Evolutionary conservation across 2,113 vertebrate species (phyloP).

Genomic region (Trichomycterus rosablanca): DNA sequence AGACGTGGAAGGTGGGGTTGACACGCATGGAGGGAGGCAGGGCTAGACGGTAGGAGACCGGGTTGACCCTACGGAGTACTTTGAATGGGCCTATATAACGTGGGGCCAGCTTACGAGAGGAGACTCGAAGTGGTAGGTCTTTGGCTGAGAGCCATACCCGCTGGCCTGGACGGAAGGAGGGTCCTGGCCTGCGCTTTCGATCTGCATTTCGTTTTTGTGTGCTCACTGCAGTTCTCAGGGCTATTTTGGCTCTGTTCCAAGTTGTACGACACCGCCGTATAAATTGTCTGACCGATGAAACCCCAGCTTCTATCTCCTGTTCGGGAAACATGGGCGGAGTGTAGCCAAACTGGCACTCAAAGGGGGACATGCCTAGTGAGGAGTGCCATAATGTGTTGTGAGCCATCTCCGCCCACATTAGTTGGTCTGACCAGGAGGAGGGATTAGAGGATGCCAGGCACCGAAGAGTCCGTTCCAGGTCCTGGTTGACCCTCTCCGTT

Average conservation of each 20-base stretch:
- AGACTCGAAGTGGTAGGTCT: too few relatives aligned
- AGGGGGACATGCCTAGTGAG: slow-evolving; percentile 6
- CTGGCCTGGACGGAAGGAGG: too few relatives aligned
- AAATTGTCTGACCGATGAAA: neutral
- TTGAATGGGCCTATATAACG: neutral
- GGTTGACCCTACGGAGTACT: neutral
- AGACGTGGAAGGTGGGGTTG: neutral
- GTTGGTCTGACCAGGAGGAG: neutral
- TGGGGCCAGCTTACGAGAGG: too few relatives aligned
- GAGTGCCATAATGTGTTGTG: neutral
- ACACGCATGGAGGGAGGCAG: neutral
- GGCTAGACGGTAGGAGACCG: neutral
- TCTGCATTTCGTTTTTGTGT: neutral
- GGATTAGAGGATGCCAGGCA: neutral
- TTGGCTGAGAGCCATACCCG: too few relatives aligned
- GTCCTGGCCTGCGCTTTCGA: too few relatives aligned
- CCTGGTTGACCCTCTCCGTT: neutral
- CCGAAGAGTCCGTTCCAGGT: neutral
- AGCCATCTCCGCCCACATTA: neutral
- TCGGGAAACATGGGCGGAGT: neutral
- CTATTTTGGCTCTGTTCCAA: neutral
- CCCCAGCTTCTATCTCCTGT: neutral
- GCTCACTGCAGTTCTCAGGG: neutral
- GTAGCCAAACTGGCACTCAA: slow-evolving; percentile 13
- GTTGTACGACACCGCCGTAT: neutral